These are phyloP conservation scores for Apus apus DNA, from an alignment of 2,113 vertebrate genomes.

Conservation along the genomic window DNA sequence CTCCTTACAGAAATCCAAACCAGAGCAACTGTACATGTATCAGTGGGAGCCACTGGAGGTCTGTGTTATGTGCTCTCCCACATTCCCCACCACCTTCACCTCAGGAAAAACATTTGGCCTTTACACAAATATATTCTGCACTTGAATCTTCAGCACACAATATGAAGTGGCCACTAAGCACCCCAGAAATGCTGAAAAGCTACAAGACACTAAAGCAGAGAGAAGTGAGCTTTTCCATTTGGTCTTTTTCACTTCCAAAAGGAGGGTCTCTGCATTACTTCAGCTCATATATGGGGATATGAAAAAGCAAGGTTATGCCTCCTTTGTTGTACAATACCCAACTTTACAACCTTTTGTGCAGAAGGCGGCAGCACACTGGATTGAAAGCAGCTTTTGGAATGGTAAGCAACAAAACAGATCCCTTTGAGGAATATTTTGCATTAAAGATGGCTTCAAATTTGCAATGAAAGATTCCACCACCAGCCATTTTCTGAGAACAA, in stretches of 20 bases:
- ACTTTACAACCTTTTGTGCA: background rate
- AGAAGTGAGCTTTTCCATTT: background rate
- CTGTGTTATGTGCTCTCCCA: background rate
- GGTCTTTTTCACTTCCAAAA: background rate
- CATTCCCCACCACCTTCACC: rapidly evolving
- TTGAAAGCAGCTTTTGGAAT: slow-evolving; percentile 20
- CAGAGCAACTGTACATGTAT: background rate
- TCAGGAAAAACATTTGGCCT: background rate
- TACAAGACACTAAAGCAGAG: background rate
- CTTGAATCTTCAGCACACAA: background rate
- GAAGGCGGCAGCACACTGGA: background rate
- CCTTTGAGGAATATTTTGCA: slow-evolving; percentile 61
- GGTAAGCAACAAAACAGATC: slow-evolving; percentile 5
- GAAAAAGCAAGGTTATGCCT: background rate
- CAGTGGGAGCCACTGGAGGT: background rate
- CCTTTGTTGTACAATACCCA: background rate
- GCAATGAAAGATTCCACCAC: background rate
- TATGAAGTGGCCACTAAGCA: background rate
- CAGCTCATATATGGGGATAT: background rate
- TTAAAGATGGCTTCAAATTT: slow-evolving; percentile 22
- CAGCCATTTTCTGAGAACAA: slow-evolving; percentile 15
- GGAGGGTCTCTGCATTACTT: background rate
- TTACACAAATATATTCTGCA: background rate
- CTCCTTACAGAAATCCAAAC: background rate
- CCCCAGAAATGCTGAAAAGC: background rate